Conservation (phyloP, 2,113 vertebrate genomes). For the Misgurnus anguillicaudatus region DNA sequence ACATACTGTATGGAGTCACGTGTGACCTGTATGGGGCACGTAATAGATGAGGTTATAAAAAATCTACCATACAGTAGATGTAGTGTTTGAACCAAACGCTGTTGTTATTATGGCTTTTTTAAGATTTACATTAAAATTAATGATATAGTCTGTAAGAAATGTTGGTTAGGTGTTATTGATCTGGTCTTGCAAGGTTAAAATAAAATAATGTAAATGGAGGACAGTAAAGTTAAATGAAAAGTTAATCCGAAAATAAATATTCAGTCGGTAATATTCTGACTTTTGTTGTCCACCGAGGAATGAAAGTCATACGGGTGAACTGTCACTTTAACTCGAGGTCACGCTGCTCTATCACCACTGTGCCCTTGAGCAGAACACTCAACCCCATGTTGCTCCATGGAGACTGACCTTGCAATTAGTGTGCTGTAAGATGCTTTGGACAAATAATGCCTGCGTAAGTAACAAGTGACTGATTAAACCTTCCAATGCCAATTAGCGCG, state of each 20-base stretch:
- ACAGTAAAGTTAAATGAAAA: not conserved
- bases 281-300: too few relatives aligned
- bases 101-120: not conserved
- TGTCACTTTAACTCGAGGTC: not conserved
- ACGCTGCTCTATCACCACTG: constrained; percentile 10
- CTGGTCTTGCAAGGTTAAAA: not conserved
- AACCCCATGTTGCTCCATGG: constrained; percentile 25
- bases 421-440: constrained; percentile 18
- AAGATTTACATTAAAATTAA: not conserved
- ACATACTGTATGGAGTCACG: not conserved
- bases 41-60: not conserved
- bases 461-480: constrained; percentile 35
- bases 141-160: not conserved
- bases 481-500: constrained; percentile 24
- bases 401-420: constrained; percentile 35
- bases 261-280: too few relatives aligned
- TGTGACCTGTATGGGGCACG: not conserved
- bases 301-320: not conserved
- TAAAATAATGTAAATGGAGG: not conserved
- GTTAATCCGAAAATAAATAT: too few relatives aligned
- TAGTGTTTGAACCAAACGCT: not conserved
- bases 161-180: not conserved
- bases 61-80: too few relatives aligned
- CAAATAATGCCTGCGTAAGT: constrained; percentile 26
- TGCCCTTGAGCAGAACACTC: constrained; percentile 29